Conservation (phyloP, 2,797 vertebrate species). For the Chromis chromis region DNA sequence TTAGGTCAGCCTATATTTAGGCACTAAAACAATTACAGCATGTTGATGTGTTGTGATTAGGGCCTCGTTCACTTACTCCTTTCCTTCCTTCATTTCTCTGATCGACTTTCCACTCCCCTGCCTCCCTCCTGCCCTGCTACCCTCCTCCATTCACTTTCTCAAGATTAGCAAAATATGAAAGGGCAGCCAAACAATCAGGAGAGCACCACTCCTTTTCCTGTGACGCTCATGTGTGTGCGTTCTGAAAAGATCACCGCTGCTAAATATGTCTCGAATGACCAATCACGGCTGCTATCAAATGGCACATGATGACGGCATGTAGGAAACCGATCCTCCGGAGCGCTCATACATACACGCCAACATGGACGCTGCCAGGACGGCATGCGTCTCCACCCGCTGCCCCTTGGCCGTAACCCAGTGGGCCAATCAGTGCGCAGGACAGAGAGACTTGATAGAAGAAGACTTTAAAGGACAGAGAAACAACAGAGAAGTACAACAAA, state of each 20-base stretch:
- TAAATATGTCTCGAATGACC: slow-evolving; percentile 57
- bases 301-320: slow-evolving; percentile 49
- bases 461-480: slow-evolving; percentile 52
- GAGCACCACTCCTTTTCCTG: slow-evolving; percentile 72
- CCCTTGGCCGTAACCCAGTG: slow-evolving; percentile 17
- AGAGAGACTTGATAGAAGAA: not conserved
- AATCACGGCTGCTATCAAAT: slow-evolving; percentile 56
- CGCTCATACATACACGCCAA: not conserved
- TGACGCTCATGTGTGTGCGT: slow-evolving; percentile 23
- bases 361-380: slow-evolving; percentile 3
- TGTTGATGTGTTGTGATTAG: slow-evolving; percentile 40
- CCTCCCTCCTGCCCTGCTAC: slow-evolving; percentile 16
- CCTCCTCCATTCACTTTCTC: slow-evolving; percentile 42
- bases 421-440: slow-evolving; percentile 17
- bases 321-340: slow-evolving; percentile 49
- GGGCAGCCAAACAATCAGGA: slow-evolving; percentile 67
- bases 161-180: slow-evolving; percentile 65
- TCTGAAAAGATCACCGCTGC: slow-evolving; percentile 49
- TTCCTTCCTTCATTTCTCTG: slow-evolving; percentile 67
- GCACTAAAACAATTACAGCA: slow-evolving; percentile 17
- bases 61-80: slow-evolving; percentile 32
- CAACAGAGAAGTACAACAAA: slow-evolving; percentile 30
- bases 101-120: slow-evolving; percentile 43
- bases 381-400: slow-evolving; percentile 26
- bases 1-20: slow-evolving; percentile 55